phyloP scores from a whole-genome alignment of 2,888 invertebrate genomes.

The Heliconius erato region DNA sequence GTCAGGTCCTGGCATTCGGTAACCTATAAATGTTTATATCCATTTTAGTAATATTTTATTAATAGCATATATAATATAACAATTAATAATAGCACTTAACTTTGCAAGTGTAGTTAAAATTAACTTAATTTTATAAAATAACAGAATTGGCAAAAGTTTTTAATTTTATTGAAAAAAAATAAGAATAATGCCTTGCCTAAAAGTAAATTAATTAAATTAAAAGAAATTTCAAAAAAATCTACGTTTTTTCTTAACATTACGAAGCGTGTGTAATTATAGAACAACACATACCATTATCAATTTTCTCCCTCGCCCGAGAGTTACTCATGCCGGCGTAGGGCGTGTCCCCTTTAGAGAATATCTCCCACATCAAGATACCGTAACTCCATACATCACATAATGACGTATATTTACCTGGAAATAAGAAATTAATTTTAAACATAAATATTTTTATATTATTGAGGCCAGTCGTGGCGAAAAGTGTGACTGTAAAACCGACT shows the following conservation, averaged over 20 bases:
- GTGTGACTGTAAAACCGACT: too few relatives aligned
- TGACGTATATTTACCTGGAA: constrained; percentile 95
- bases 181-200: neutral
- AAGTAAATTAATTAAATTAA: too few relatives aligned
- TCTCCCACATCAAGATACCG: constrained; percentile 98
- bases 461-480: too few relatives aligned
- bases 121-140: neutral
- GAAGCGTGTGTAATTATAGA: neutral
- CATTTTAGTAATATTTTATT: neutral
- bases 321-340: constrained; percentile 98
- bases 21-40: constrained; percentile 86
- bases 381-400: constrained; percentile 99
- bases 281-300: constrained; percentile 91
- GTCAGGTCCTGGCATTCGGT: constrained; percentile 96
- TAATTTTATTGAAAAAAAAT: neutral
- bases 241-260: too few relatives aligned
- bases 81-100: neutral
- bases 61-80: too few relatives aligned
- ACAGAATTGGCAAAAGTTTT: neutral
- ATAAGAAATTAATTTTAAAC: constrained; percentile 42
- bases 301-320: constrained; percentile 96
- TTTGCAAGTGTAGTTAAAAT: neutral
- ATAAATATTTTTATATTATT: too few relatives aligned
- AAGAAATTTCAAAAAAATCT: too few relatives aligned
- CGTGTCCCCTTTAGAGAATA: constrained; percentile 96